Percentiles rank a stretch among this genome's conserved stretches.
Conservation (phyloP, 2,113 vertebrate genomes). For the Vidua macroura region DNA sequence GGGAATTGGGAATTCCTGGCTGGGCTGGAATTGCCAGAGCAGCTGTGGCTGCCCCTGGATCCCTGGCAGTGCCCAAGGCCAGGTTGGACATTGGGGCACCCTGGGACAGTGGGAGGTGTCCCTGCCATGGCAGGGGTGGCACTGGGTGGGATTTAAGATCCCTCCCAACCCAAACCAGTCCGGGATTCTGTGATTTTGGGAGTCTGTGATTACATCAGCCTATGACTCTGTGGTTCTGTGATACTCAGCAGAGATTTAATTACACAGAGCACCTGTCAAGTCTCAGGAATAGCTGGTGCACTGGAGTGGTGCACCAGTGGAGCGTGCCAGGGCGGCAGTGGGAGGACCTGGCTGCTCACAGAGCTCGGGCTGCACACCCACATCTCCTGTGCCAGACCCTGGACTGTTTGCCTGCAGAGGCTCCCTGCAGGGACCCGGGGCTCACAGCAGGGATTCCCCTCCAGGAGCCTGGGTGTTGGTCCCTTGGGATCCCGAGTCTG, state of each 20-base stretch:
- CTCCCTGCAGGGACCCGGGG: neutral
- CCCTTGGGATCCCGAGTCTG: rapidly evolving
- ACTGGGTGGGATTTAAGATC: rapidly evolving
- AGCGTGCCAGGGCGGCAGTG: no score
- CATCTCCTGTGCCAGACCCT: rapidly evolving
- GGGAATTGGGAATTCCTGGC: neutral
- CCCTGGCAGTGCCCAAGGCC: neutral
- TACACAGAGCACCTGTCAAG: neutral
- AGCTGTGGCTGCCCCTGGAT: neutral
- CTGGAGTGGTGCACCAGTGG: neutral
- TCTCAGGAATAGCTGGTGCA: no score
- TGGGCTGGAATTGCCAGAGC: neutral
- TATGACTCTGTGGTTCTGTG: neutral
- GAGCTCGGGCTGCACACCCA: neutral
- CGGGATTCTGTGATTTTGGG: neutral
- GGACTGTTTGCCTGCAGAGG: neutral
- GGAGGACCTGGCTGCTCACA: neutral
- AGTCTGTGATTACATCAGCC: neutral
- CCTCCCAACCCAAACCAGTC: neutral
- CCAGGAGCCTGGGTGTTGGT: neutral
- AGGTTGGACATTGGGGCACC: neutral
- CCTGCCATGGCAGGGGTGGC: neutral
- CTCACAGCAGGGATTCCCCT: neutral
- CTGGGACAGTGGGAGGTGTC: neutral
- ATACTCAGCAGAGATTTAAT: neutral